Evolutionary conservation across 2,113 vertebrate species (phyloP).

Genomic region (Anoplopoma fimbria): DNA sequence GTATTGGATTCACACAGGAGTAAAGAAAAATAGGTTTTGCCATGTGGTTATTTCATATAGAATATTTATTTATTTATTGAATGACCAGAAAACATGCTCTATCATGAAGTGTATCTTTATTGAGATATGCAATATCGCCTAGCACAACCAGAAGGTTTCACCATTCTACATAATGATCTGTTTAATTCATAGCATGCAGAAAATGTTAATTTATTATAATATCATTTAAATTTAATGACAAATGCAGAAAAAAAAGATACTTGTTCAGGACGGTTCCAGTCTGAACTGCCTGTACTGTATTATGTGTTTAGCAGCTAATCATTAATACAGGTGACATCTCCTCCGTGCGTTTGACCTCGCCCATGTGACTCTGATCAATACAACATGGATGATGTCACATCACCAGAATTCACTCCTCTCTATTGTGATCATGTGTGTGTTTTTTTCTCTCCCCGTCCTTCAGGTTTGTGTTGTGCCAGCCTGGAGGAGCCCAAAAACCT

Average conservation of each 20-base stretch:
- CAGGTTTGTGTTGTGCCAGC: slow-evolving; percentile 74
- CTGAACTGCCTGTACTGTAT: slow-evolving; percentile 2
- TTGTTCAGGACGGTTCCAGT: background rate
- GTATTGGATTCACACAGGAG: background rate
- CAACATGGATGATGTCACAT: background rate
- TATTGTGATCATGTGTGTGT: background rate
- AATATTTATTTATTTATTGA: background rate
- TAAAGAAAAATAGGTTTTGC: background rate
- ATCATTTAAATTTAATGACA: background rate
- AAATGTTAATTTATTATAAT: background rate
- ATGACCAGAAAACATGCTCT: background rate
- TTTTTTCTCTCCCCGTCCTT: background rate
- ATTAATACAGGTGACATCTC: slow-evolving; percentile 75
- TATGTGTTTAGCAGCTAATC: slow-evolving; percentile 77
- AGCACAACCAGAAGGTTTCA: no score
- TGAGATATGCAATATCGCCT: background rate
- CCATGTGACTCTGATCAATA: slow-evolving; percentile 63
- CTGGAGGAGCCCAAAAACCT: slow-evolving; percentile 82
- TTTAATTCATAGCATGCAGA: no score
- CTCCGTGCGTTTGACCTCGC: slow-evolving; percentile 54
- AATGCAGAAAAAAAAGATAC: no score
- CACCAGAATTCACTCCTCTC: background rate
- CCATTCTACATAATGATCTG: no score
- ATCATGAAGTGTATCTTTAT: background rate
- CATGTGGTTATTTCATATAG: background rate